phyloP scores from a whole-genome alignment of 2,888 invertebrate species.

The Trisateles emortualis region DNA sequence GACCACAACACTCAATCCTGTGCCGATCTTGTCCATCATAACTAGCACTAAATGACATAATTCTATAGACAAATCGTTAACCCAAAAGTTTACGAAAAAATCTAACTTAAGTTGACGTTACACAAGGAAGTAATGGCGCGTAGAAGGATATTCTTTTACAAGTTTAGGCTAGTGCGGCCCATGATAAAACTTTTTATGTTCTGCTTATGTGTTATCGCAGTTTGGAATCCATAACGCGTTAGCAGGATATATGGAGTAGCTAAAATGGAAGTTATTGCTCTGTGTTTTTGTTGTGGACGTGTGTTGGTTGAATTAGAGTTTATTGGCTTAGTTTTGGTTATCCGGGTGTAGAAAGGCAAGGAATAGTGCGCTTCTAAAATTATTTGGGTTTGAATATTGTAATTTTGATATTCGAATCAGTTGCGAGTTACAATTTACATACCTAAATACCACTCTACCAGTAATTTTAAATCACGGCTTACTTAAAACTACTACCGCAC shows the following conservation, averaged over 20 bases:
- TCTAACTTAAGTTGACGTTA: constrained; percentile 50
- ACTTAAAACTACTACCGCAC: too few relatives aligned
- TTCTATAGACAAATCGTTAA: constrained; percentile 54
- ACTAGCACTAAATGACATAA: constrained; percentile 44
- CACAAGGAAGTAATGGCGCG: constrained; percentile 73
- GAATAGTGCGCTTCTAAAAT: background rate
- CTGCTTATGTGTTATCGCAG: constrained; percentile 74
- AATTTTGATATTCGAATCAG: background rate
- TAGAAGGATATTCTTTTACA: constrained; percentile 74
- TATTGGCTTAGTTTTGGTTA: constrained; percentile 11
- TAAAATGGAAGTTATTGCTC: constrained; percentile 17
- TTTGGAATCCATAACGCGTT: constrained; percentile 68
- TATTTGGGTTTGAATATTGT: background rate
- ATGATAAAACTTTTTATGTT: constrained; percentile 84
- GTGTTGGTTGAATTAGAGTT: constrained; percentile 16
- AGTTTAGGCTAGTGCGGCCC: constrained; percentile 68
- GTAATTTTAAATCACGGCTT: too few relatives aligned
- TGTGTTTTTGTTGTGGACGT: constrained; percentile 17
- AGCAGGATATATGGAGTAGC: constrained; percentile 16
- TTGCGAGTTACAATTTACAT: too few relatives aligned
- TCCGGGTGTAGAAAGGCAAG: background rate
- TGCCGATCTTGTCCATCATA: too few relatives aligned
- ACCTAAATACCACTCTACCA: too few relatives aligned
- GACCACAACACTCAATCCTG: too few relatives aligned
- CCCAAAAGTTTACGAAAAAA: constrained; percentile 63